Evolutionary conservation across 2,113 vertebrate genomes (phyloP), one percentile per base, ranked within the genome.

Genomic region (Spheniscus mendiculus): DNA sequence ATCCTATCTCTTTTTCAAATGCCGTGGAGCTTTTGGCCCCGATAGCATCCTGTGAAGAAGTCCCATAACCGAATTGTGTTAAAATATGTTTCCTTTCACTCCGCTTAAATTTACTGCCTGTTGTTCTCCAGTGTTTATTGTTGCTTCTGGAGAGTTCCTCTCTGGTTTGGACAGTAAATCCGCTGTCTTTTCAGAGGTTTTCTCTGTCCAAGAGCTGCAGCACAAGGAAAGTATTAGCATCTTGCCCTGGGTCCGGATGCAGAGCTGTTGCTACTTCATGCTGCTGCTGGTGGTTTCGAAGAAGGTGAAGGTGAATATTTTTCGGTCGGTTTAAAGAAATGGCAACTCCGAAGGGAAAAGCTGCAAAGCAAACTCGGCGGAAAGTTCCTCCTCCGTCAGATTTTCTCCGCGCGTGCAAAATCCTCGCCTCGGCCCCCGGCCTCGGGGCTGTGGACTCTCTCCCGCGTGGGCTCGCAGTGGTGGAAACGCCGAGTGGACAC

Each of bases 71-170:
- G 12, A 80, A 83, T 27, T 9, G 70, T 40, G 61, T 91, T 84
- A 27, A 82, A 96, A 85, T 85, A 11, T 58, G 53, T 63, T 93
- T 95, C 91, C 87, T 97, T 97, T 97, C 87, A 63, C 89, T 97
- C 1, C 0, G 38, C 34, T 95, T 10, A 36, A 69, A 87, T 96
- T 96, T 83, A 91, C 76, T 63, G 76, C 91, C 71, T 2, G 66
- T 94, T 86, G 87, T 97, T 93, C 83, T 89, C 6, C 83, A 73
- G 87, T 73, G 87, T 92, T 96, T 94, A 83, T 90, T 89, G 93
- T 85, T 91, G 93, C 87, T 96, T 89, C 93, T 95, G 96, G 91
- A 95, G 89, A 89, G 93, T 83, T 97, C 87, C 95, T 94, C 80
- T 90, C 83, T 82, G 85, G 73, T 95, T 95, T 96, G 93, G 96